Evolutionary conservation across 2,113 vertebrate species (phyloP).

Genomic region (Albula goreensis): DNA sequence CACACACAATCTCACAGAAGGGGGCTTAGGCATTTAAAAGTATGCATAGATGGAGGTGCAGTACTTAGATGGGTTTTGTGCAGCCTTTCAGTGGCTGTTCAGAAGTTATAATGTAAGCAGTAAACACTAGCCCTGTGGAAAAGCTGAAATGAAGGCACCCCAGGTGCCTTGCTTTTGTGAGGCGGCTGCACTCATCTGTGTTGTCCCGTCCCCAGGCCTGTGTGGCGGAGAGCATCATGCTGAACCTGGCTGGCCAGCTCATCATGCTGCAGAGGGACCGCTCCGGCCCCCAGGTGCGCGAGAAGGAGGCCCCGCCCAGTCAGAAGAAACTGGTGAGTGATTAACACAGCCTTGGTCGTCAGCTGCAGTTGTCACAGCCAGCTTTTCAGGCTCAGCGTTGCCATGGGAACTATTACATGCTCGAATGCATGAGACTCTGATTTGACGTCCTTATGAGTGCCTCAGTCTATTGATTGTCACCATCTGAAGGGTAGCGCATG

Average conservation of each 20-base stretch:
- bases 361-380: not conserved
- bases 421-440: not conserved
- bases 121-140: too few relatives aligned
- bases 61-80: too few relatives aligned
- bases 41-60: too few relatives aligned
- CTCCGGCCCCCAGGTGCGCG: conserved; percentile 93
- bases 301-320: conserved; percentile 83
- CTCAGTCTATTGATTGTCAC: too few relatives aligned
- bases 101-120: too few relatives aligned
- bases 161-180: not conserved
- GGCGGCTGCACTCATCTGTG: not conserved
- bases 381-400: not conserved
- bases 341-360: not conserved
- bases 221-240: conserved; percentile 95
- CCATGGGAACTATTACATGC: not conserved
- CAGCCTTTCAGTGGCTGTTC: too few relatives aligned
- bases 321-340: conserved; percentile 91
- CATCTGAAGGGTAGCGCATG: too few relatives aligned
- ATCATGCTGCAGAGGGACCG: conserved; percentile 98
- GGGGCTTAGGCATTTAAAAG: too few relatives aligned
- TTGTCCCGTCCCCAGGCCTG: conserved; percentile 73
- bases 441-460: not conserved
- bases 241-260: conserved; percentile 95
- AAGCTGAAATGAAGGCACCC: not conserved
- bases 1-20: not conserved